phyloP scores from a whole-genome alignment of 2,797 vertebrate species.

The Enteromius radiatus region DNA sequence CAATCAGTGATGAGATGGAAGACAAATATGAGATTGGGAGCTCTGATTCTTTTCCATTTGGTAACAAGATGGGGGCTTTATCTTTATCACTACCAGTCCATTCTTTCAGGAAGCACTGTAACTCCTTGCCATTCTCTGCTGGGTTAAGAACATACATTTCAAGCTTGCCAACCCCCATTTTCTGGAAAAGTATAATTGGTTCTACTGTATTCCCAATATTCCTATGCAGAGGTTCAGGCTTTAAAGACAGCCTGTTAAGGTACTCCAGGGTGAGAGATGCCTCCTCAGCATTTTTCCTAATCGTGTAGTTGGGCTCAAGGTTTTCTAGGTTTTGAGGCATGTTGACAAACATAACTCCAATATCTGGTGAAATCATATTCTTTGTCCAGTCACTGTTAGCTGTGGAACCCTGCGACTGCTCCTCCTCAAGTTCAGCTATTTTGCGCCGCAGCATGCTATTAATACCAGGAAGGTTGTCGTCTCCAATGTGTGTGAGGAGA shows the following conservation, averaged over 20 bases:
- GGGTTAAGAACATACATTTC: conserved; percentile 98
- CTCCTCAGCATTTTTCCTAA: conserved; percentile 89
- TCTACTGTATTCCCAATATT: conserved; percentile 86
- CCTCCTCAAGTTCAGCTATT: conserved; percentile 91
- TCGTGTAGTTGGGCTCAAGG: conserved; percentile 83
- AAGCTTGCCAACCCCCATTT: conserved; percentile 97
- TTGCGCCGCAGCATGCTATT: conserved; percentile 97
- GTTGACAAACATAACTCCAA: conserved; percentile 95
- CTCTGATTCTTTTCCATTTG: conserved; percentile 91
- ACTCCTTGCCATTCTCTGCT: conserved; percentile 92
- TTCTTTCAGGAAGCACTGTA: conserved; percentile 95
- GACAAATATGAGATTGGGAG: conserved; percentile 90
- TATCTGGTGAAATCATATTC: conserved; percentile 96
- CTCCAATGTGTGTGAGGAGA: conserved; percentile 93
- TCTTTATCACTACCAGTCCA: conserved; percentile 93
- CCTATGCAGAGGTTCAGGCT: conserved; percentile 89
- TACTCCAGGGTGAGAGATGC: conserved; percentile 89
- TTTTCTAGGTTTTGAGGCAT: conserved; percentile 89
- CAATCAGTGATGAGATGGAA: conserved; percentile 93
- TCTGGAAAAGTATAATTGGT: conserved; percentile 94
- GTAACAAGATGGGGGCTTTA: conserved; percentile 86
- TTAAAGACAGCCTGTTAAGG: conserved; percentile 90
- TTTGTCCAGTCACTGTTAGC: conserved; percentile 97
- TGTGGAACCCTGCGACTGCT: conserved; percentile 94
- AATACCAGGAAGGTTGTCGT: conserved; percentile 94